These are phyloP conservation scores for Thamnaconus septentrionalis DNA, from an alignment of 2,113 vertebrate genomes.

Conservation along the genomic window DNA sequence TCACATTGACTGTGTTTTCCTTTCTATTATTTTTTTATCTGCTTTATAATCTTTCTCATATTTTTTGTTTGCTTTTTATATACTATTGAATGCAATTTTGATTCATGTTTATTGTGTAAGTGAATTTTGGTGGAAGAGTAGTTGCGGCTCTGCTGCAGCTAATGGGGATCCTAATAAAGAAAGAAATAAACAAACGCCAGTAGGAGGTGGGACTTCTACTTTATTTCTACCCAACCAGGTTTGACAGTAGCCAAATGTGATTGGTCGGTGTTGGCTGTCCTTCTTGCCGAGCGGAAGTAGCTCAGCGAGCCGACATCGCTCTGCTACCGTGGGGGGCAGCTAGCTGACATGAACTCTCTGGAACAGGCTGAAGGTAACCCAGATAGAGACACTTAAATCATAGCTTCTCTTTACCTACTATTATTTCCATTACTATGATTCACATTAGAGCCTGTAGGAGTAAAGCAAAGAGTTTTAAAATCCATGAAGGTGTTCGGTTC, in stretches of 20 bases:
- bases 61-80: too few relatives aligned
- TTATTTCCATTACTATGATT: neutral
- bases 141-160: too few relatives aligned
- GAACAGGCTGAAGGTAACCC: constrained; percentile 92
- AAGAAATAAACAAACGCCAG: too few relatives aligned
- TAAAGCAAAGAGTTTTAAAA: neutral
- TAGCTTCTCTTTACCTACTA: rapidly evolving
- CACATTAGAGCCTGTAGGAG: rapidly evolving
- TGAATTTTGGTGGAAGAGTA: too few relatives aligned
- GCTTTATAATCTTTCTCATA: too few relatives aligned
- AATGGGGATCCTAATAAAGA: too few relatives aligned
- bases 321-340: constrained; percentile 2
- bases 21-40: too few relatives aligned
- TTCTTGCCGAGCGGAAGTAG: constrained; percentile 22
- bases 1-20: too few relatives aligned
- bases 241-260: neutral
- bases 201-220: neutral
- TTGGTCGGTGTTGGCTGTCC: constrained; percentile 34
- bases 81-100: too few relatives aligned
- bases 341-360: constrained; percentile 86
- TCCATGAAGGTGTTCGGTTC: rapidly evolving
- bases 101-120: too few relatives aligned
- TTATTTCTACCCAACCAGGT: constrained; percentile 23
- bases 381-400: neutral
- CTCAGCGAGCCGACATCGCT: neutral